A percentile compares a stretch with the other conserved stretches of the same genome.
Evolutionary conservation across 1,140 invertebrate species (phyloP).

Genomic region (Apis cerana): DNA sequence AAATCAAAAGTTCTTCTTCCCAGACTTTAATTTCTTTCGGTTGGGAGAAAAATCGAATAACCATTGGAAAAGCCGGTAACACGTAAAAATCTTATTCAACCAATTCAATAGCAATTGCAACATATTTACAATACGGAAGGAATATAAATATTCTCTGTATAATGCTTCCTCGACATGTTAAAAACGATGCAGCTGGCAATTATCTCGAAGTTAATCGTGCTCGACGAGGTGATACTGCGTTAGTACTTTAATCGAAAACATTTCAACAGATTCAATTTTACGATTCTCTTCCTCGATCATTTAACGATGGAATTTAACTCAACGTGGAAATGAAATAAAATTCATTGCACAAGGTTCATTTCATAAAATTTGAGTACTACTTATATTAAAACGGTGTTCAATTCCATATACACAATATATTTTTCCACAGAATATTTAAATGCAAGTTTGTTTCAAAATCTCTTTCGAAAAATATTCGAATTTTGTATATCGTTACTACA

Average conservation of each 20-base stretch:
- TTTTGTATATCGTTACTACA: too few species aligned
- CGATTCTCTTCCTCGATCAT: background rate
- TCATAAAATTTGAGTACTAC: too few species aligned
- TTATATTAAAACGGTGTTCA: too few species aligned
- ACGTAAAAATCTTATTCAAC: background rate
- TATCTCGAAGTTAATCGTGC: background rate
- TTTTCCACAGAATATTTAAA: too few species aligned
- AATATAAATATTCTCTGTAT: background rate
- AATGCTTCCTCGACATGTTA: background rate
- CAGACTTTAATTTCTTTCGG: too few species aligned
- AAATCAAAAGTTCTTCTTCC: background rate
- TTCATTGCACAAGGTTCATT: too few species aligned
- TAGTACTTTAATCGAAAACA: slow-evolving; percentile 34
- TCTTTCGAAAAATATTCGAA: too few species aligned
- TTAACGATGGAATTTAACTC: too few species aligned
- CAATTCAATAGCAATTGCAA: background rate
- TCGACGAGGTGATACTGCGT: background rate
- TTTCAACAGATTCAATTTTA: slow-evolving; percentile 20
- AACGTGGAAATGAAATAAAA: too few species aligned
- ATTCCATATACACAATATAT: too few species aligned
- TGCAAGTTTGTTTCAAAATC: too few species aligned
- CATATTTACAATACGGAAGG: background rate
- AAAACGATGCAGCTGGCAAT: slow-evolving; percentile 18
- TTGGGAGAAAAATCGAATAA: background rate
- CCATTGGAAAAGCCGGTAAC: background rate